Evolutionary conservation across 2,113 vertebrate species (phyloP).

Genomic region (Pungitius pungitius): DNA sequence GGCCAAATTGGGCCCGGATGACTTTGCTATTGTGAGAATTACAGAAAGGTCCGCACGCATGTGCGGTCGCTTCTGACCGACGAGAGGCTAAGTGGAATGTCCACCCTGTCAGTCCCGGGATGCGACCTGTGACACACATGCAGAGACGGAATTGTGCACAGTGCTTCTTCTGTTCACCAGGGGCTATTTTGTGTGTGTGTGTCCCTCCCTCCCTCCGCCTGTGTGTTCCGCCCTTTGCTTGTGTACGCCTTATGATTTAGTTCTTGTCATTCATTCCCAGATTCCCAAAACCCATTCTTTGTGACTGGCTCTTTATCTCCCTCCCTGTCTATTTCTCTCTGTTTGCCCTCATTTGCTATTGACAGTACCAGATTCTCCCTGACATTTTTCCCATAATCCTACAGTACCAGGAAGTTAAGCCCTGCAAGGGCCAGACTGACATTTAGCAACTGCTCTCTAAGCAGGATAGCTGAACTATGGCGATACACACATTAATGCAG

Average conservation of each 20-base stretch:
- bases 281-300: slow-evolving; percentile 52
- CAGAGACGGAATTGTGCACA: slow-evolving; percentile 12
- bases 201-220: no score
- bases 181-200: no score
- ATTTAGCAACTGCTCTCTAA: slow-evolving; percentile 77
- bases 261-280: slow-evolving; percentile 61
- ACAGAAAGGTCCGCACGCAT: no score
- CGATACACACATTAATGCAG: slow-evolving; percentile 18
- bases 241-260: slow-evolving; percentile 58
- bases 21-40: no score
- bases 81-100: slow-evolving; percentile 33
- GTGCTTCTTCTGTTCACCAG: slow-evolving; percentile 23
- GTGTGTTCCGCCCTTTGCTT: slow-evolving; percentile 50
- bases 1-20: no score
- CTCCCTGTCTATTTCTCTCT: slow-evolving; percentile 25
- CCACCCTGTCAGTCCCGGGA: slow-evolving; percentile 37
- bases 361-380: slow-evolving; percentile 63
- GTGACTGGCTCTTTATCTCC: slow-evolving; percentile 34
- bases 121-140: slow-evolving; percentile 2
- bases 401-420: slow-evolving; percentile 75
- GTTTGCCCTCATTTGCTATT: slow-evolving; percentile 61
- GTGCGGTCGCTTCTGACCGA: no score
- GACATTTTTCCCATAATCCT: slow-evolving; percentile 82
- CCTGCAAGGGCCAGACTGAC: slow-evolving; percentile 72
- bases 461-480: slow-evolving; percentile 56